These are phyloP conservation scores for Allenopithecus nigroviridis DNA, from an alignment of 2,797 vertebrate species.

Conservation along the genomic window DNA sequence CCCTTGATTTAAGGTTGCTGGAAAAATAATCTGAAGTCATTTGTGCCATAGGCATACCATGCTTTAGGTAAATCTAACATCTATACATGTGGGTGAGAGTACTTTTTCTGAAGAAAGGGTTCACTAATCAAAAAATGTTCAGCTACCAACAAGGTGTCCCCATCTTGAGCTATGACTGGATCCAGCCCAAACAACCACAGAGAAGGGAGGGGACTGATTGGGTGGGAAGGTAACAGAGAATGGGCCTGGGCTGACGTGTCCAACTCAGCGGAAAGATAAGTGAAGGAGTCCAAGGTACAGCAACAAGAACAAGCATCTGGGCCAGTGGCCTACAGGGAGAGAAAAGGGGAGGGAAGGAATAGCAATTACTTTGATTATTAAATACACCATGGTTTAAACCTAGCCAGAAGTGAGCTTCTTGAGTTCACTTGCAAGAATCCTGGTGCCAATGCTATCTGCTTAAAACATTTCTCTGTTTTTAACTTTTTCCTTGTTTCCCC, in stretches of 20 bases:
- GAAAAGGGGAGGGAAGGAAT: neutral
- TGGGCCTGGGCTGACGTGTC: neutral
- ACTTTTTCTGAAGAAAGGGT: slow-evolving; percentile 12
- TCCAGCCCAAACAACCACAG: neutral
- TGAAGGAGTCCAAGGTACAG: neutral
- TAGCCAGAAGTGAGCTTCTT: neutral
- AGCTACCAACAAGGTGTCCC: neutral
- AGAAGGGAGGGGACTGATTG: neutral
- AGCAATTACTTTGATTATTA: neutral
- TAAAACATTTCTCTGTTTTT: neutral
- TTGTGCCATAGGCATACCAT: neutral
- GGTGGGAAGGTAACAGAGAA: neutral
- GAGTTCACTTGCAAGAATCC: neutral
- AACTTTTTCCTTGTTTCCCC: neutral
- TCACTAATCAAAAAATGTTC: neutral
- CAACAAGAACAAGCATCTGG: neutral
- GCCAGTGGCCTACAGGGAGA: neutral
- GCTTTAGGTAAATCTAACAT: neutral
- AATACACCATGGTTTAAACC: neutral
- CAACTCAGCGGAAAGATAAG: neutral
- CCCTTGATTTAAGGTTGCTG: neutral
- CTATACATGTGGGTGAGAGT: neutral
- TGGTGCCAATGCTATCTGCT: neutral
- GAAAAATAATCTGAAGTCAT: neutral
- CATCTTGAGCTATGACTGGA: neutral